Base-by-base conservation (phyloP, 2,113 vertebrate species). In the Neolamprologus brichardi region DNA sequence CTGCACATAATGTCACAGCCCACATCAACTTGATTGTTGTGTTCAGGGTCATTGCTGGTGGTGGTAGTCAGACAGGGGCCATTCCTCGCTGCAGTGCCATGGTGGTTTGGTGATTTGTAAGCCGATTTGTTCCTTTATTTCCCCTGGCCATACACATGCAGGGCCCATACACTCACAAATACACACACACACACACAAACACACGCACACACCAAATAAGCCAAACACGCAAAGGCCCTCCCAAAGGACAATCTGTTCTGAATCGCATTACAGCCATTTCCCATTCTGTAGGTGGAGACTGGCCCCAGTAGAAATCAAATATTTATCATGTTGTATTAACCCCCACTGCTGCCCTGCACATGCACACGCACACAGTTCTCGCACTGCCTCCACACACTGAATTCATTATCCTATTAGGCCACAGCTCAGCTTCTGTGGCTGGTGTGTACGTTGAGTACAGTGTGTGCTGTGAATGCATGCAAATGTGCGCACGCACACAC, bases 291-390 rank as follows among this genome's bases (percentile, higher is more conserved):
- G 94, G 95, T 94, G 93, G 89, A 91, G 92, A 94, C 94, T 34
- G 88, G 94, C 93, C 95, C 94, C 94, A 92, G 91, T 91, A 95
- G 95, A 96, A 96, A 96, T 96, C 94, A 95, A 96, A 96, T 96
- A 96, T 96, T 96, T 95, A 96, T 95, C 95, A 96, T 95, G 94
- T 94, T 94, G 92, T 95, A 94, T 95, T 95, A 95, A 95, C 95
- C 95, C 94, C 94, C 93, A 94, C 93, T 81, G 89, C 87, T 90
- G 92, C 85, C 94, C 91, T 80, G 51, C 52, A 53, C 80, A 28
- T 11, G 23, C 39, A 44, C 67, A 44, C 20, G 5, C 13, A 72
- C 37, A 72, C 37, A 51, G 84, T 79, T 87, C 89, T 85, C 25
- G 84, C 84, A 72, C 81, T 83, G 83, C 88, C 49, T 82, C 86